These are phyloP conservation scores for Leptopilina clavipes DNA, from an alignment of 1,140 invertebrate species.

Conservation along the genomic window DNA sequence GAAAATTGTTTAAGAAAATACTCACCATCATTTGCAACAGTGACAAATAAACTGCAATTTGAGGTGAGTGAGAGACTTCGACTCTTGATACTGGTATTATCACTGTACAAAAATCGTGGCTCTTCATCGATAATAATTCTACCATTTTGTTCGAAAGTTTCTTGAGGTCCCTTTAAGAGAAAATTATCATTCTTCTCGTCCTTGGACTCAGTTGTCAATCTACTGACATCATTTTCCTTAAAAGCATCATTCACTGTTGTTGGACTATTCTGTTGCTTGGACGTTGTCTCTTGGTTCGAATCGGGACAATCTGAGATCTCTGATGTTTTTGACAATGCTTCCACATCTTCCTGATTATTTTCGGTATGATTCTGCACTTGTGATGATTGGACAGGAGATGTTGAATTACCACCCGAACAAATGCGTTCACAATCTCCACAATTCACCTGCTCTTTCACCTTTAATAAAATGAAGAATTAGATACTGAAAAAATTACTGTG, in stretches of 20 bases:
- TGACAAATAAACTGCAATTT: constrained; percentile 68
- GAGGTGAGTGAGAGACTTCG: constrained; percentile 72
- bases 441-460: constrained; percentile 67
- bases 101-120: constrained; percentile 50
- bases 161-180: constrained; percentile 34
- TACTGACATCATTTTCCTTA: constrained; percentile 38
- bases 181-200: constrained; percentile 25
- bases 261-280: constrained; percentile 1
- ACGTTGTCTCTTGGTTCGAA: constrained; percentile 1
- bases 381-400: not conserved
- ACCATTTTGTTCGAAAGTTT: constrained; percentile 48
- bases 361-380: not conserved
- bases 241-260: not conserved
- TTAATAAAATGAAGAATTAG: too few species aligned
- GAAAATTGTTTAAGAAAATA: not conserved
- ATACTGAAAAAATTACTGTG: too few species aligned
- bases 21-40: constrained; percentile 53
- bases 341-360: not conserved
- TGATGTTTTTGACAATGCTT: constrained; percentile 33
- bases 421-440: constrained; percentile 71
- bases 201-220: constrained; percentile 47
- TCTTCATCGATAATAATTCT: constrained; percentile 58
- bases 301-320: constrained; percentile 19
- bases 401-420: constrained; percentile 64
- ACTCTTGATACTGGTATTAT: constrained; percentile 66